Percentiles rank a stretch among this genome's conserved stretches.
Evolutionary conservation across 2,888 invertebrate species (phyloP).

Genomic region (Ypsolopha sequella): DNA sequence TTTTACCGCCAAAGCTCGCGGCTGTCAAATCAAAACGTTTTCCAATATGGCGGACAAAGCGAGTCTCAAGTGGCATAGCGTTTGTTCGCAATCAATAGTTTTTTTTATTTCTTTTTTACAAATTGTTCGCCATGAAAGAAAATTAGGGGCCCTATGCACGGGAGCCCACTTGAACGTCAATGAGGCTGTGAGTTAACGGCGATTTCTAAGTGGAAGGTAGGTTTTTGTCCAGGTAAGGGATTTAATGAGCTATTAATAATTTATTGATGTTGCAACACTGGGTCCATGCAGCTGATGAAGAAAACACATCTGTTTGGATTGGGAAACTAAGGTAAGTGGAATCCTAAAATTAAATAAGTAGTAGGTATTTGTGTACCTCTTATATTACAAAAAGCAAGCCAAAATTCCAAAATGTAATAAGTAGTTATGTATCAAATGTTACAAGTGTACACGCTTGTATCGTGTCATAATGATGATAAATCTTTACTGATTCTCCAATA

Average conservation of each 20-base stretch:
- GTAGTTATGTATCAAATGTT: too few relatives aligned
- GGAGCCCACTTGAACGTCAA: conserved; percentile 57
- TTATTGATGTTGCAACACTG: conserved; percentile 17
- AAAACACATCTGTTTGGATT: not conserved
- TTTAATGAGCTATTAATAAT: conserved; percentile 55
- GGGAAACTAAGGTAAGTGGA: too few relatives aligned
- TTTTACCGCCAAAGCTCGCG: conserved; percentile 17
- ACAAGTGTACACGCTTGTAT: too few relatives aligned
- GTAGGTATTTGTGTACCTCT: too few relatives aligned
- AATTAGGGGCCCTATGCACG: conserved; percentile 43
- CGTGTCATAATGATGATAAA: too few relatives aligned
- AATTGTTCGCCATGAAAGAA: conserved; percentile 58
- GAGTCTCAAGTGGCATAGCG: conserved; percentile 48
- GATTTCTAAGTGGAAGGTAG: conserved; percentile 33
- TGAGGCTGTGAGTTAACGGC: conserved; percentile 51
- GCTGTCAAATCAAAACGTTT: conserved; percentile 54
- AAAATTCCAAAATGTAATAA: too few relatives aligned
- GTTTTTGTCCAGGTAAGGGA: conserved; percentile 49
- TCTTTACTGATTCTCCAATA: too few relatives aligned
- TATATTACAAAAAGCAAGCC: too few relatives aligned
- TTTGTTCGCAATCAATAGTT: conserved; percentile 64
- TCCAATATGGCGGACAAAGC: conserved; percentile 63
- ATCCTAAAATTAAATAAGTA: too few relatives aligned
- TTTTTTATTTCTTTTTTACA: conserved; percentile 41
- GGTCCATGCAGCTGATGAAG: conserved; percentile 1